Base-by-base conservation (phyloP, 2,113 vertebrate species). In the Acrocephalus arundinaceus region DNA sequence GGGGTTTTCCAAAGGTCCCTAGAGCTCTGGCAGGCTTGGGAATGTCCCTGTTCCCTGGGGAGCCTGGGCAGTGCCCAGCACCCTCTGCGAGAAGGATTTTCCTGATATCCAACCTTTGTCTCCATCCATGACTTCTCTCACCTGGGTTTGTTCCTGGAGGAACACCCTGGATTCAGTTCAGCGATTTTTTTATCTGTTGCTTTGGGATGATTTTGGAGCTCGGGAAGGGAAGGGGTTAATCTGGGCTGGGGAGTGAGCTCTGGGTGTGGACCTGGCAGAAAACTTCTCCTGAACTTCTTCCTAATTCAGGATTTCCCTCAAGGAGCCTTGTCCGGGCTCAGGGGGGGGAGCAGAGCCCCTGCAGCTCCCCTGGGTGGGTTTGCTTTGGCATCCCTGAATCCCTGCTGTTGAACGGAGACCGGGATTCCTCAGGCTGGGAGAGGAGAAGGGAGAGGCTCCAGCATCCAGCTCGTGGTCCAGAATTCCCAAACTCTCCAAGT, bases 361-460 rank as follows among this genome's bases (percentile, higher is more conserved):
- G 58, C 21, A 52, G 41, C 89, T 67, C 68, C 3, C 3, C 46
- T 21, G 46, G 27, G 16, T 9, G 10, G 8, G 30, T 63, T 67
- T n/a, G 33, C 23, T 90, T 78, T 5, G 62, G 62, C 74, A 41
- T 15, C 54, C 62, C 80, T 11, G 8, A 83, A 14, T 24, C 80
- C 45, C 33, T 7, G 13, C 14, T 13, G 7, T 0, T 3, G 37
- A 62, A 27, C 2, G 17, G 37, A 33, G 52, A 70, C 6, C 5
- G 55, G 31, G 25, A 5, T 4, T 27, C 13, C 12, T 7, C 9
- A 0, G 4, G 70, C 15, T 1, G 45, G 52, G 33, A 39, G 16
- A 45, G 35, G 68, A 39, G 35, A 21, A 54, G 35, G 39, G 48
- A 80, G 8, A 45, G 8, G 3, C 16, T 87, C n/a, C 76, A 22